Base-by-base conservation (phyloP, 1,140 invertebrate species). In the Drosophila elegans region DNA sequence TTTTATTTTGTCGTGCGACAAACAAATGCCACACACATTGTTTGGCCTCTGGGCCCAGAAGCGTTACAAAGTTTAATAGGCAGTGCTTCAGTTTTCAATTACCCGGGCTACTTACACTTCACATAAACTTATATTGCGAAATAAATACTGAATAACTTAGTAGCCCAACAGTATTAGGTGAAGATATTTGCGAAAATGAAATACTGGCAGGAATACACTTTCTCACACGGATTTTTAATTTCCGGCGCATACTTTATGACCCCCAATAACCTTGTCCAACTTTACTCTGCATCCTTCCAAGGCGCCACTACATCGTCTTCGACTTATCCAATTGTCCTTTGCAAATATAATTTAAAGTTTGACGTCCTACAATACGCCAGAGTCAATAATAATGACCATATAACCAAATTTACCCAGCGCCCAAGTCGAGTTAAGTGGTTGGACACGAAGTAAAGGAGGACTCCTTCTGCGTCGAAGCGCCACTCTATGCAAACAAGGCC, bases 321-420 rank as follows among this genome's bases (percentile, higher is more conserved):
- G 83, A 79, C 78, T 86, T 83, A 86, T 83, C 63, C 79, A 79
- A 86, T 86, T 88, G 83, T 76, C 66, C 83, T 71, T 61, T 64
- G 79, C 66, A 88, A 86, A 88, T 83, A 88, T 88, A 88, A 86
- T 88, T 86, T 86, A 79, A 86, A 86, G 83, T 88, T 86, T 88
- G 63, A 53, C 63, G 38, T 55, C 59, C 54, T 53, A 60, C 76
- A 74, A 54, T 80, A n/a, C n/a, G 81, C 82, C 64, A 88, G 74
- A 86, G 82, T 86, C 82, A 88, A 86, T 86, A 88, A 82, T 88
- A 88, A 88, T 88, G 83, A 76, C 83, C 83, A 79, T 88, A 73
- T 88, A 88, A 88, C 79, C 83, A 83, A 86, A 88, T 88, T 86
- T 88, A 66, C 74, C 64, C 71, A 64, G 71, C 32, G 78, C 78